Base-by-base conservation (phyloP, 2,113 vertebrate species). In the Scomber scombrus region DNA sequence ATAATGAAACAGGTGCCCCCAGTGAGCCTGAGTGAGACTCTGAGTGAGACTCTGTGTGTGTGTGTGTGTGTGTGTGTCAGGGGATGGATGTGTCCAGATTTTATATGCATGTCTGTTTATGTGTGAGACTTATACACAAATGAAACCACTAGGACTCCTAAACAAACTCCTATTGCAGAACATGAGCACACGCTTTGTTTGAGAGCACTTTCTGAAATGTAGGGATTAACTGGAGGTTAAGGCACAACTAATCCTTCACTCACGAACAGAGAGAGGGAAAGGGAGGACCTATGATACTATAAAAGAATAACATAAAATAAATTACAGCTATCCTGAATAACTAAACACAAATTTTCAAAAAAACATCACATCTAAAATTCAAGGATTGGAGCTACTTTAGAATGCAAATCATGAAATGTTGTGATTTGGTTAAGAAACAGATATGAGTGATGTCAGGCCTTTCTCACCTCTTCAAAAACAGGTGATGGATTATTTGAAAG, bases 1-100 rank as follows among this genome's bases (percentile, higher is more conserved):
- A 90, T 90, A 85, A 84, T 89, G 43, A 79, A 91, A 63, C 65
- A 86, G 60, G 31, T 31, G 40, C 75, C 74, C 83, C 68, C 57
- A 1, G 60, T 69, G 51, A 71, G 65, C 47, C 54, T 18, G 69
- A 77, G 71, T 26, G 23, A 26, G 23, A 26, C 23, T 26, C 23
- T 26, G 23, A 2, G 23, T 26, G 23, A n/a, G n/a, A n/a, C n/a
- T 26, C 3, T 26, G 78, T 60, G 45, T 64, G 18, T 60, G 23
- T 26, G 23, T 23, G 23, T 23, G 23, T 26, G 1, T 34, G 34
- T 23, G 71, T 47, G 58, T 63, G 34, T 68, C 26, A 50, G 60
- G 26, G 51, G 49, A 76, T 9, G 55, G 66, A 31, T 43, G 55
- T 47, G 58, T 77, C 46, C 61, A 81, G 52, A 85, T 85, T 76